Conservation (phyloP, 2,113 vertebrate species). For the Tursiops truncatus region DNA sequence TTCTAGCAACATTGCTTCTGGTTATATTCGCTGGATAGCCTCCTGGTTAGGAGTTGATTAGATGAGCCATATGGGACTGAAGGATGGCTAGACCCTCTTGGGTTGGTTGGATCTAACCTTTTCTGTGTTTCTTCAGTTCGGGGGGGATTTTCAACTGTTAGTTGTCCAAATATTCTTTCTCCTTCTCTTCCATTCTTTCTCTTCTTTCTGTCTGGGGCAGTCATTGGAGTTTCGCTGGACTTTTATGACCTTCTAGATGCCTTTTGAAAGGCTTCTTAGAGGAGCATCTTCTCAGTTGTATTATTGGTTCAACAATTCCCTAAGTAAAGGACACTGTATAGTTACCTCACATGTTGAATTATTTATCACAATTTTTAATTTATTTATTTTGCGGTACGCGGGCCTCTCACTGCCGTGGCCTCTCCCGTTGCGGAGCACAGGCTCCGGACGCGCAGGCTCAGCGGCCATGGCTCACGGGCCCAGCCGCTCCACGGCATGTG, state of each 20-base stretch:
- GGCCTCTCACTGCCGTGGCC: too few relatives aligned
- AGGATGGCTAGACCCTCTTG: not conserved
- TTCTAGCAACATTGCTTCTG: too few relatives aligned
- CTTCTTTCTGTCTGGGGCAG: not conserved
- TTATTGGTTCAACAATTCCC: not conserved
- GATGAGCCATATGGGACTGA: too few relatives aligned
- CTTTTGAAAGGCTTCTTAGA: not conserved
- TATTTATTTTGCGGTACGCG: too few relatives aligned
- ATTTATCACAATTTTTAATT: not conserved
- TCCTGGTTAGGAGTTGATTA: not conserved
- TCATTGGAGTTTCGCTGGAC: rapidly evolving
- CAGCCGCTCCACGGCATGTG: too few relatives aligned
- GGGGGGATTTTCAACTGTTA: rapidly evolving
- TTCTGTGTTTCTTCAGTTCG: rapidly evolving
- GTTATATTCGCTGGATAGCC: rapidly evolving
- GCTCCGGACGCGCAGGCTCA: too few relatives aligned
- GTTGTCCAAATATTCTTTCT: rapidly evolving
- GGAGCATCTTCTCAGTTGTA: too few relatives aligned
- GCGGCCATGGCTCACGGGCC: too few relatives aligned
- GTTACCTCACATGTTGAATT: not conserved
- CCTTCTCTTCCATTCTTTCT: rapidly evolving
- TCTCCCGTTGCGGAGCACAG: too few relatives aligned
- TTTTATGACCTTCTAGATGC: not conserved
- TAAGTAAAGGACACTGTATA: not conserved
- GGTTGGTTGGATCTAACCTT: not conserved